phyloP scores from a whole-genome alignment of 2,113 vertebrate species.

The Phylloscopus trochilus region DNA sequence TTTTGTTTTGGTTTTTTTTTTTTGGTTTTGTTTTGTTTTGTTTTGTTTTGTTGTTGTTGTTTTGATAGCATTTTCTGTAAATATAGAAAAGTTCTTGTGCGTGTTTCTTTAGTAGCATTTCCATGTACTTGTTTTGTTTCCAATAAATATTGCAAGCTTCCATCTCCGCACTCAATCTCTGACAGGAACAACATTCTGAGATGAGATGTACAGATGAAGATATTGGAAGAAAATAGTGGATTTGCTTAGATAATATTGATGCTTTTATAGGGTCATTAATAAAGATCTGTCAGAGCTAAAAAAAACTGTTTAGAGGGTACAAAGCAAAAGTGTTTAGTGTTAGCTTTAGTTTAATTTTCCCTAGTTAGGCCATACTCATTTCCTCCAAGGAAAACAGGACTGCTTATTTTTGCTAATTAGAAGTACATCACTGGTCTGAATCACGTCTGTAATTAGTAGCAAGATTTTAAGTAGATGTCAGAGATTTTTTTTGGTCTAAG shows the following conservation, averaged over 20 bases:
- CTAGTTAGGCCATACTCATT: not conserved
- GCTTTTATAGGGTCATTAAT: constrained; percentile 23
- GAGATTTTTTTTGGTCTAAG: not conserved
- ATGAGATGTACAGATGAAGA: constrained; percentile 1
- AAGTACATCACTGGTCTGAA: constrained; percentile 39
- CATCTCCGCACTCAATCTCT: not conserved
- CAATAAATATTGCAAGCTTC: not conserved
- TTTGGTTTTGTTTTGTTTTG: too few species aligned
- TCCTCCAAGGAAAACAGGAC: constrained; percentile 34
- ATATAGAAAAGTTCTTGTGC: not conserved
- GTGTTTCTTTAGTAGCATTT: not conserved
- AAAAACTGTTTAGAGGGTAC: constrained; percentile 1
- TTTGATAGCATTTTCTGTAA: not conserved
- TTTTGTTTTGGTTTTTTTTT: too few species aligned
- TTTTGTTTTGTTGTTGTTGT: not conserved
- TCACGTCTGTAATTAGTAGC: constrained; percentile 29
- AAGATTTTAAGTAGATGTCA: constrained; percentile 1
- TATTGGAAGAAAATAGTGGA: constrained; percentile 3
- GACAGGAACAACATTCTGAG: not conserved
- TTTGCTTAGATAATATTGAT: constrained; percentile 51
- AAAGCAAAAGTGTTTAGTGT: constrained; percentile 12
- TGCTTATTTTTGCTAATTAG: constrained; percentile 63
- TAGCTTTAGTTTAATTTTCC: constrained; percentile 10
- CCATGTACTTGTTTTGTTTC: not conserved
- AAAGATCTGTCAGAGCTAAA: constrained; percentile 36